Evolutionary conservation across 2,797 vertebrate species (phyloP), one percentile per base, ranked within the genome.

Genomic region (Sebastes minor): DNA sequence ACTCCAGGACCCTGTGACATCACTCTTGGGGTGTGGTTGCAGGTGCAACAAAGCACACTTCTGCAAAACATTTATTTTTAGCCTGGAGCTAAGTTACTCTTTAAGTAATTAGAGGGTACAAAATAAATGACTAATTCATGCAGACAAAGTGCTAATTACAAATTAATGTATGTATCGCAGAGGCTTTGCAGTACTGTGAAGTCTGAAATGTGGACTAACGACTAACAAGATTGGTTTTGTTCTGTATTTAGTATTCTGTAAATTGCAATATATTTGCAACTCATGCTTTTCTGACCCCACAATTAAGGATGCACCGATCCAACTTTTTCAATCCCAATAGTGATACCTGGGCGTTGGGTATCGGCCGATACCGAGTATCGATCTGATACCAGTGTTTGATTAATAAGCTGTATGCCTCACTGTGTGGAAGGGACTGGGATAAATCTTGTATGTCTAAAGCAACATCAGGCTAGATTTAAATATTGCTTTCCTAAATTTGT

Each of bases 41-140:
- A 30, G 42, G 35, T 61, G 22, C 42, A 49, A 11, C 16, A 46
- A 49, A 52, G 25, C 18, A 56, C n/a, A 55, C 28, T 4, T 27
- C 3, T 66, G 32, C 16, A 74, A 56, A 35, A 57, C 20, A 46
- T 6, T 23, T 13, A 1, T 57, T 33, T 33, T 22, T 14, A 62
- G 16, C 22, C 42, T 53, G 8, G 8, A 60, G n/a, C 18, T 25
- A n/a, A 61, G 38, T 53, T 68, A 25, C 18, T 52, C 8, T 12
- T 23, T 23, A 30, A 16, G 6, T 38, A 75, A 84, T 55, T 61
- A 68, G 25, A 56, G 27, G 20, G 28, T 30, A 68, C 12, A 61
- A 46, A 46, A 46, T 46, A 46, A 38, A 75, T 62, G 1, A 74
- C 38, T 83, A 32, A 84, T 66, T 83, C 20, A 68, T 69, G 28